phyloP scores from a whole-genome alignment of 37 sponge, comb jelly and placozoan species.

The Haliclona indistincta region DNA sequence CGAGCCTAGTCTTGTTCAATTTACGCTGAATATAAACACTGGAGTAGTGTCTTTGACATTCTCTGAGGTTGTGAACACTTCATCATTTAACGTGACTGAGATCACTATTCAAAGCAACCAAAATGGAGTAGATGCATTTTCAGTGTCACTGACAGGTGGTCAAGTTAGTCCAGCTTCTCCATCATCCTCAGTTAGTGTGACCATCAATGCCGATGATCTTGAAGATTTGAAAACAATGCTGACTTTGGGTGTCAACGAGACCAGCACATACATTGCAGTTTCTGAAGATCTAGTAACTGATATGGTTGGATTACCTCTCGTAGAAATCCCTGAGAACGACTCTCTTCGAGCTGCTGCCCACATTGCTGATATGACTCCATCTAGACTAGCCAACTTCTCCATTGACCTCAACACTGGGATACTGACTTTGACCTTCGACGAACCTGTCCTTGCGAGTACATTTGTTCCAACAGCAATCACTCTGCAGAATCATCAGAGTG shows the following conservation, averaged over 20 bases:
- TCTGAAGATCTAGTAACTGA: constrained; percentile 54
- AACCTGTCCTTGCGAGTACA: constrained; percentile 54
- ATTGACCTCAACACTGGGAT: constrained; percentile 78
- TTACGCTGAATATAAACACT: constrained; percentile 68
- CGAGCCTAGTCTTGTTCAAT: constrained; percentile 46
- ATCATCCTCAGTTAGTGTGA: constrained; percentile 21
- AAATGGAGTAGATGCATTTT: not conserved
- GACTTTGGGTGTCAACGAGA: constrained; percentile 33
- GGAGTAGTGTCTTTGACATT: constrained; percentile 71
- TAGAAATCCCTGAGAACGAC: constrained; percentile 27
- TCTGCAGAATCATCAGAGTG: constrained; percentile 39
- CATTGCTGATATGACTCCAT: constrained; percentile 54
- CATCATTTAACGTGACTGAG: constrained; percentile 61
- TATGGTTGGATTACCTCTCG: constrained; percentile 56
- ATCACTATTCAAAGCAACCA: constrained; percentile 56
- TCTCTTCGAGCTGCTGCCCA: constrained; percentile 37
- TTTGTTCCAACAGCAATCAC: constrained; percentile 40
- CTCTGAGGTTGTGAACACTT: constrained; percentile 73
- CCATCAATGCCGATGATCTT: constrained; percentile 38
- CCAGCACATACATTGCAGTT: constrained; percentile 68
- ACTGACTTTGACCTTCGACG: constrained; percentile 76
- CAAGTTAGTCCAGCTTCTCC: constrained; percentile 18
- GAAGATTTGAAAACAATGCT: constrained; percentile 61
- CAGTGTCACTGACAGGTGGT: constrained; percentile 30
- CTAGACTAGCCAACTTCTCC: constrained; percentile 76